Percentiles rank a stretch among this genome's conserved stretches.
These are phyloP conservation scores for Amia ocellicauda DNA, from an alignment of 2,113 vertebrate genomes.

Conservation along the genomic window DNA sequence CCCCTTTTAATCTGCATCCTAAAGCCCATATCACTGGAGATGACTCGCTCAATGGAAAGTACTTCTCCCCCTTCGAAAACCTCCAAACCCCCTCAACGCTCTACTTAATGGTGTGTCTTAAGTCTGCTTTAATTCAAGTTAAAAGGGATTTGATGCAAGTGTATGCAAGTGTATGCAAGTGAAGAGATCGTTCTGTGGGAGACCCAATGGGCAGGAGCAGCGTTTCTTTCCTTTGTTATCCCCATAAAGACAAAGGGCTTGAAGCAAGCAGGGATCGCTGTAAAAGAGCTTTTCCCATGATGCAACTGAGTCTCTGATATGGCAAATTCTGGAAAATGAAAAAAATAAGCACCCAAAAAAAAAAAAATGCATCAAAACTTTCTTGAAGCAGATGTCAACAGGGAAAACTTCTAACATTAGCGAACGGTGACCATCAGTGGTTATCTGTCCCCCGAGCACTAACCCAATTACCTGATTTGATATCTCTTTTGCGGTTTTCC, in stretches of 20 bases:
- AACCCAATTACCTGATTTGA: conserved; percentile 45
- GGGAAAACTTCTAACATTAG: conserved; percentile 23
- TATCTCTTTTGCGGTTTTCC: conserved; percentile 31
- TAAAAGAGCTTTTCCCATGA: conserved; percentile 34
- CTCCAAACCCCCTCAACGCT: no score
- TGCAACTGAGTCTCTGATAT: conserved; percentile 37
- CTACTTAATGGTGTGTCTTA: no score
- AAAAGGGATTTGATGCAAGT: conserved; percentile 28
- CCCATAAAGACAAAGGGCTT: conserved; percentile 34
- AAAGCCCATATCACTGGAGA: no score
- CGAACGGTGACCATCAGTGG: conserved; percentile 33
- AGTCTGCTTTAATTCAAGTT: no score
- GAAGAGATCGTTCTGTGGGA: conserved; percentile 26
- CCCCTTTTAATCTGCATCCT: no score
- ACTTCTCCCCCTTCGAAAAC: no score
- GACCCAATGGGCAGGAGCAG: conserved; percentile 23
- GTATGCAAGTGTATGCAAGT: no score
- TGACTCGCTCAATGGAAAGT: no score
- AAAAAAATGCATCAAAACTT: conserved; percentile 14
- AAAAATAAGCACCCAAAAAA: no score
- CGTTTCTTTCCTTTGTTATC: conserved; percentile 27
- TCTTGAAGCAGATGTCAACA: conserved; percentile 27
- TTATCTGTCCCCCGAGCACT: conserved; percentile 35
- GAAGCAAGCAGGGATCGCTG: conserved; percentile 33
- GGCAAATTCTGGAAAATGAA: no score